Conservation (phyloP, 2,797 vertebrate genomes). For the Lepilemur ruficaudatus region DNA sequence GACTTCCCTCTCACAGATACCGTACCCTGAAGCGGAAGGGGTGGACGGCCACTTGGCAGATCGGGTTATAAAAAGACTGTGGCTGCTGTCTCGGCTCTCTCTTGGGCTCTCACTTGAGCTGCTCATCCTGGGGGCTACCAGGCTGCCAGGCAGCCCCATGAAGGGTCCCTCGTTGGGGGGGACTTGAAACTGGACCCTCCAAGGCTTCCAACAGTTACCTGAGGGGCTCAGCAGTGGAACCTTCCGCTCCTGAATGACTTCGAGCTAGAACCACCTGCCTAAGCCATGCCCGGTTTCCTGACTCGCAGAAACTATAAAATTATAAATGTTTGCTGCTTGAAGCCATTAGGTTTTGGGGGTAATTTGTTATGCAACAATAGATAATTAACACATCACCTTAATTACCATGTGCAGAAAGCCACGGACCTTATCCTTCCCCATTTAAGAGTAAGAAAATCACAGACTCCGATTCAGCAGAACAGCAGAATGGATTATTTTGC, state of each 20-base stretch:
- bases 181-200: background rate
- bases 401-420: background rate
- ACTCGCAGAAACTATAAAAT: background rate
- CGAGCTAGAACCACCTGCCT: background rate
- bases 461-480: no score
- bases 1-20: fast-evolving
- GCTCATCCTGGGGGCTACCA: background rate
- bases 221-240: background rate
- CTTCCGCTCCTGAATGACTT: background rate
- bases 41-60: fast-evolving
- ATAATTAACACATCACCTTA: fast-evolving
- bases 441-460: no score
- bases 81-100: background rate
- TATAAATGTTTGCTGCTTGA: background rate
- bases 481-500: background rate
- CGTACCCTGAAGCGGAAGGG: fast-evolving
- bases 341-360: background rate
- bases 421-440: background rate
- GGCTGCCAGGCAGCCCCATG: no score
- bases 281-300: background rate
- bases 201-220: fast-evolving
- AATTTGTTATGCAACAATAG: background rate
- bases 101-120: background rate
- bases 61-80: background rate
- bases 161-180: fast-evolving